Base-by-base conservation (phyloP, 2,797 vertebrate species). In the Hapalemur alaotrensis region DNA sequence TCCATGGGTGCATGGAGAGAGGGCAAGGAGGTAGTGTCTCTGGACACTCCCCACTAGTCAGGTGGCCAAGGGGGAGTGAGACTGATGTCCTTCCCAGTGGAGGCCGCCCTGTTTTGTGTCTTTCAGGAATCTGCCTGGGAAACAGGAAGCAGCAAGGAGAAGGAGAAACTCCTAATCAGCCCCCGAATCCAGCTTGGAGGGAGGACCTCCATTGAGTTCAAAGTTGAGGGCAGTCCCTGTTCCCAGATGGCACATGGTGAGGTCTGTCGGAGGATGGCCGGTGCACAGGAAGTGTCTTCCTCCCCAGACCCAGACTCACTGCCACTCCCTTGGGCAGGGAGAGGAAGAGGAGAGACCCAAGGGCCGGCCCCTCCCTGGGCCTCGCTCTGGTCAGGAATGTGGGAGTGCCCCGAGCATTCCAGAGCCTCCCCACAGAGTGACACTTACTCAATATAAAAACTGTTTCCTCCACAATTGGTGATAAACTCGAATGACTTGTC, bases 401-500 rank as follows among this genome's bases (percentile, higher is more conserved):
- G 35, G 73, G 43, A 82, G 9, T 59, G 20, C 38, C n/a, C 52
- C 10, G 0, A 3, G 11, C 59, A 32, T 67, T 65, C 54, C 57
- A 73, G 28, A 30, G 10, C 69, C 32, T 43, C 90, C 91, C 46
- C 52, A 80, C 13, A 96, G 93, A 96, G 78, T 0, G 23, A 95
- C 95, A 99, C 99, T 98, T 99, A 99, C 99, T 99, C 98, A 89
- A 99, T 99, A 97, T 99, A 98, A 98, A 99, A 99, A 85, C 99
- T 99, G 95, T 99, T 99, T 98, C 98, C 98, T 98, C 99, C 99
- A 97, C 99, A 99, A 1, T 98, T 98, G 97, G 97, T 99, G 96
- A 99, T 98, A 97, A 99, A 99, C 98, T 99, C 99, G 46, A 97
- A 95, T 92, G 99, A 99, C 97, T 99, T 99, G 98, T 99, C 99